Evolutionary conservation across 2,888 invertebrate species (phyloP), one percentile per base, ranked within the genome.

Genomic region (Embidobia sp.): DNA sequence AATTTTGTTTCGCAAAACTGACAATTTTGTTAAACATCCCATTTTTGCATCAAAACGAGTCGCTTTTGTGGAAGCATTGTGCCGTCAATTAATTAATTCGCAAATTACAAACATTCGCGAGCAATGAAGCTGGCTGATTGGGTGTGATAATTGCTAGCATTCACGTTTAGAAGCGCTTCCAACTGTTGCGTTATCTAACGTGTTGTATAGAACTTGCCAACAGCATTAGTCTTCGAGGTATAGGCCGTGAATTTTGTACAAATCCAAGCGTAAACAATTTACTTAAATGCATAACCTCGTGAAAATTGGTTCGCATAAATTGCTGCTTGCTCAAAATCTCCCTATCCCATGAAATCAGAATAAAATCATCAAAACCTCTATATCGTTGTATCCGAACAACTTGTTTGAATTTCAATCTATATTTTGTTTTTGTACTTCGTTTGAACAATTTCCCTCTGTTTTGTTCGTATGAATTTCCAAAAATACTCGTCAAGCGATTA

Each of bases 101-200:
- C 6, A 37, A 59, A 74, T 59, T 35, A 31, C 37, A 37, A 66
- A 46, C 44, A 40, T 59, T 66, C 26, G 66, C n/a, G 46, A 37
- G 44, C 42, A 44, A 37, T 35, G 53, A 18, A 22, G 27, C 10
- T 27, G 29, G 27, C 44, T 53, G 74, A 75, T 75, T 59, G 27
- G 53, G 61, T 27, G 67, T 40, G 61, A 67, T 67, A 75, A 67
- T 75, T 69, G 33, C 44, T 37, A 48, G 33, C 51, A 63, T 75
- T 75, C 53, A 63, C 63, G 67, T 67, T 51, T 27, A 51, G 75
- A 63, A 76, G 59, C 64, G 33, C 31, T 44, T 57, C 69, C 64
- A 76, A 76, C 69, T 76, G 69, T 70, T 70, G 57, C 76, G 59
- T 76, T 76, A 76, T 76, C 69, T 75, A 69, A 63, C 57, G 49